Evolutionary conservation across 37 sponge, comb jelly and placozoan genomes (phyloP).

Genomic region (Aplysina aerophoba): DNA sequence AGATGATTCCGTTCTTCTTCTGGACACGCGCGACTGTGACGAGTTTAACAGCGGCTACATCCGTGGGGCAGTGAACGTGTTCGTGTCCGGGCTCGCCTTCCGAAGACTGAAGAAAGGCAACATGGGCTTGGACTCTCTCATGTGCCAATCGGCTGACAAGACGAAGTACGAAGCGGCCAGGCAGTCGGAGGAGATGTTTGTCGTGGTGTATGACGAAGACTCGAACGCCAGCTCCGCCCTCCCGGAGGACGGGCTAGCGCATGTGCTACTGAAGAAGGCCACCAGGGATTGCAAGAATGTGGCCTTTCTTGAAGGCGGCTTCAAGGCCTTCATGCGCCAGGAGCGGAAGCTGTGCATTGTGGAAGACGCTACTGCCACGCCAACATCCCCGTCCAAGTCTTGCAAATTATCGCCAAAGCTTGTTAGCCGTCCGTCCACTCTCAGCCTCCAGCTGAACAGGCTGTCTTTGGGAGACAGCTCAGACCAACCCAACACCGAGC

Average conservation of each 20-base stretch:
- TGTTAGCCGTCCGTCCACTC: conserved; percentile 49
- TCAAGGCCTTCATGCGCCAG: conserved; percentile 22
- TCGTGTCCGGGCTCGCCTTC: conserved; percentile 52
- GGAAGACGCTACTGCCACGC: neutral
- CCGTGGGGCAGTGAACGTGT: conserved; percentile 51
- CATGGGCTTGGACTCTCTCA: conserved; percentile 53
- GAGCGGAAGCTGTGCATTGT: conserved; percentile 40
- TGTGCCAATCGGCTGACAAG: conserved; percentile 51
- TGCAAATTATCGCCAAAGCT: conserved; percentile 10
- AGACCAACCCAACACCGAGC: neutral
- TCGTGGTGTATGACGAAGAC: conserved; percentile 61
- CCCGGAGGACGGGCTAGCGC: conserved; percentile 23
- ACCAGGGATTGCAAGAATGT: conserved; percentile 65
- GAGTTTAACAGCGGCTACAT: conserved; percentile 62
- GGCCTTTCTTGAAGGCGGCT: conserved; percentile 57
- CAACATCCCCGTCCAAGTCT: neutral
- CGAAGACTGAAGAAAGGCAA: conserved; percentile 67
- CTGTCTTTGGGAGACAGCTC: conserved; percentile 27
- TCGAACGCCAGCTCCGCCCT: conserved; percentile 8
- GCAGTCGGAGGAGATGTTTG: conserved; percentile 49
- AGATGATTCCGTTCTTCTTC: conserved; percentile 35
- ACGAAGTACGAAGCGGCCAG: conserved; percentile 51
- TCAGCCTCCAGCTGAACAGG: conserved; percentile 48
- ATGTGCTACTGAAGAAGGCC: conserved; percentile 47
- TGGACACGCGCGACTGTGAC: conserved; percentile 51